Conservation (phyloP, 2,888 invertebrate species). For the Heliconius erato region DNA sequence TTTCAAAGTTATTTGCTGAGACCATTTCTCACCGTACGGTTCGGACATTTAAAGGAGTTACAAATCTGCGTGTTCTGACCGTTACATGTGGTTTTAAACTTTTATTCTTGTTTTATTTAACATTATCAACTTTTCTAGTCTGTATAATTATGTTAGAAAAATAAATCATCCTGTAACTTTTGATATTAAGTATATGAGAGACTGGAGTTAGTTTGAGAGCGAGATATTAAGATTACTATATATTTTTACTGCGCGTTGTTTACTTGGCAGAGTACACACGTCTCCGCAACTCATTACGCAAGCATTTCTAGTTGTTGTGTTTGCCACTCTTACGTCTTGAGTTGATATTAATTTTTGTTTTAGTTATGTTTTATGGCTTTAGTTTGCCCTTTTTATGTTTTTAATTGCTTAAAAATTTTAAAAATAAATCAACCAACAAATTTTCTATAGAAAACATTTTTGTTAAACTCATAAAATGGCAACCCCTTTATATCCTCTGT, state of each 20-base stretch:
- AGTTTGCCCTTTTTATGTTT: background rate
- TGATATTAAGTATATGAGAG: background rate
- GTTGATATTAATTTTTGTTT: constrained; percentile 26
- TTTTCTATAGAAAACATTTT: background rate
- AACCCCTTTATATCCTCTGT: background rate
- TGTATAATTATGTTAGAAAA: background rate
- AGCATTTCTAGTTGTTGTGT: constrained; percentile 42
- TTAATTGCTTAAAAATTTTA: too few relatives aligned
- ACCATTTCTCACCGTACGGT: too few relatives aligned
- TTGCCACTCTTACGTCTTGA: constrained; percentile 25
- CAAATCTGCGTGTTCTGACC: background rate
- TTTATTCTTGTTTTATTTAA: background rate
- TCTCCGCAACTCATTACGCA: constrained; percentile 44
- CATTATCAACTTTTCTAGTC: background rate
- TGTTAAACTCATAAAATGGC: background rate
- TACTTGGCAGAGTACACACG: constrained; percentile 43
- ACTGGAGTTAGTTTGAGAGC: constrained; percentile 9
- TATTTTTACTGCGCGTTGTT: constrained; percentile 33
- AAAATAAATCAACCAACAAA: background rate
- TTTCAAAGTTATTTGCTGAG: background rate
- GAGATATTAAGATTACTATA: constrained; percentile 22
- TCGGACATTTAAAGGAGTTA: too few relatives aligned
- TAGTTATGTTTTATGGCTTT: background rate
- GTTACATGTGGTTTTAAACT: background rate
- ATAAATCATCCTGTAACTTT: background rate